Percentiles rank a stretch among this genome's conserved stretches.
Conservation (phyloP, 2,797 vertebrate genomes). For the Buphagus erythrorhynchus region DNA sequence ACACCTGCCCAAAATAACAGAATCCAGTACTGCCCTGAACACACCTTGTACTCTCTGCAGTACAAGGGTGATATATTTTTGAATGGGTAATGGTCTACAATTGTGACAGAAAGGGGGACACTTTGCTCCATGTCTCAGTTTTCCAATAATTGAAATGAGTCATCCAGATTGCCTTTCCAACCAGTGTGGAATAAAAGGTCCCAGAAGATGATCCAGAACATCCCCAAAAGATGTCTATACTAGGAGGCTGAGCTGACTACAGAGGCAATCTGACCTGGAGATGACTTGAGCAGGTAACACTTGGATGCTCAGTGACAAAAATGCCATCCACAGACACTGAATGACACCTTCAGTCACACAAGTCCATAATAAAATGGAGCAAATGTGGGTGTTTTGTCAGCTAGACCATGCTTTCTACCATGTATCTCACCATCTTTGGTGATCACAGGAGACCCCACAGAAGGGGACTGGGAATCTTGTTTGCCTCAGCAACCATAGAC, state of each 20-base stretch:
- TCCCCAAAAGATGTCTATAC: background rate
- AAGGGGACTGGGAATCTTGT: background rate
- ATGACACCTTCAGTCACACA: background rate
- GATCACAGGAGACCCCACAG: background rate
- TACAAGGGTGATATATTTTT: background rate
- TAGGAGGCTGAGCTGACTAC: background rate
- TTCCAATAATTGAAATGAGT: background rate
- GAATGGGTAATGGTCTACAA: background rate
- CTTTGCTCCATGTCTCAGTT: background rate
- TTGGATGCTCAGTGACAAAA: background rate
- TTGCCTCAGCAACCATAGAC: background rate
- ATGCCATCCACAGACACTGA: background rate
- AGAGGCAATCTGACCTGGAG: background rate
- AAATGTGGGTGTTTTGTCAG: background rate
- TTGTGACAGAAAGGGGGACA: background rate
- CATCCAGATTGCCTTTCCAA: background rate
- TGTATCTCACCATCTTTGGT: fast-evolving
- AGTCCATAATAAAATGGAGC: background rate
- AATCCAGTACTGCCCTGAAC: background rate
- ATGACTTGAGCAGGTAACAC: background rate
- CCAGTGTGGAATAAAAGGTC: background rate
- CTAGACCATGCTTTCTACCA: background rate
- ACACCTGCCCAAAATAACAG: background rate
- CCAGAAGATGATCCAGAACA: background rate
- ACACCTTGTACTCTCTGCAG: background rate